These are phyloP conservation scores for Crotalus horridus DNA, from an alignment of 2,113 vertebrate genomes.

Conservation along the genomic window DNA sequence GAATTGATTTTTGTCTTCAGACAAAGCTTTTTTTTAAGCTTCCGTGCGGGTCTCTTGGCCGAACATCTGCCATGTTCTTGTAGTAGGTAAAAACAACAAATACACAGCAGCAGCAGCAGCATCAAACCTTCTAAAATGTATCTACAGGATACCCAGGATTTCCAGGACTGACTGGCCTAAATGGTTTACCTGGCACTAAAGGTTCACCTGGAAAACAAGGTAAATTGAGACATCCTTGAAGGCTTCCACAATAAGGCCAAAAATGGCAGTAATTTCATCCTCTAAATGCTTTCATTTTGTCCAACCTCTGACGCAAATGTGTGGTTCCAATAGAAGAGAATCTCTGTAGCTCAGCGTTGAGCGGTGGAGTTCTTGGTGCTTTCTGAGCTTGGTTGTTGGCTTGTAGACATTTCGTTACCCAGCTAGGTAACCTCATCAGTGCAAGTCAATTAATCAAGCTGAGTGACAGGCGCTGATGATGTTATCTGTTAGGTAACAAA, in stretches of 20 bases:
- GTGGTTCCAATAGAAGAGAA: neutral
- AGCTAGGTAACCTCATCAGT: neutral
- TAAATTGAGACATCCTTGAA: slow-evolving; percentile 38
- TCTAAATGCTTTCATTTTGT: neutral
- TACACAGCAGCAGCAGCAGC: neutral
- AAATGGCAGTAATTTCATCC: neutral
- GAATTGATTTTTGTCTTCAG: neutral
- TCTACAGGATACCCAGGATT: slow-evolving; percentile 79
- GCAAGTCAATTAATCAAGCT: neutral
- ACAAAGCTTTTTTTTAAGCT: neutral
- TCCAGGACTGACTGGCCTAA: slow-evolving; percentile 86
- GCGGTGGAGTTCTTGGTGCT: neutral
- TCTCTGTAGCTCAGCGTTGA: neutral
- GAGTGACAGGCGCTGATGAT: neutral
- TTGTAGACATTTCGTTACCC: neutral
- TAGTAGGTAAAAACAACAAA: neutral
- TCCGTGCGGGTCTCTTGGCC: neutral
- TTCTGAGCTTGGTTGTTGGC: neutral
- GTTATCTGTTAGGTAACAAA: neutral
- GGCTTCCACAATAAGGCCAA: neutral
- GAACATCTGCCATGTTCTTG: neutral
- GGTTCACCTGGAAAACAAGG: slow-evolving; percentile 86
- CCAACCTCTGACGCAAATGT: neutral
- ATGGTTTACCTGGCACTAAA: slow-evolving; percentile 88
- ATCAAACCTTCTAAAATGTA: slow-evolving; percentile 29